Evolutionary conservation across 2,888 invertebrate species (phyloP).

Genomic region (Cephus runcator): DNA sequence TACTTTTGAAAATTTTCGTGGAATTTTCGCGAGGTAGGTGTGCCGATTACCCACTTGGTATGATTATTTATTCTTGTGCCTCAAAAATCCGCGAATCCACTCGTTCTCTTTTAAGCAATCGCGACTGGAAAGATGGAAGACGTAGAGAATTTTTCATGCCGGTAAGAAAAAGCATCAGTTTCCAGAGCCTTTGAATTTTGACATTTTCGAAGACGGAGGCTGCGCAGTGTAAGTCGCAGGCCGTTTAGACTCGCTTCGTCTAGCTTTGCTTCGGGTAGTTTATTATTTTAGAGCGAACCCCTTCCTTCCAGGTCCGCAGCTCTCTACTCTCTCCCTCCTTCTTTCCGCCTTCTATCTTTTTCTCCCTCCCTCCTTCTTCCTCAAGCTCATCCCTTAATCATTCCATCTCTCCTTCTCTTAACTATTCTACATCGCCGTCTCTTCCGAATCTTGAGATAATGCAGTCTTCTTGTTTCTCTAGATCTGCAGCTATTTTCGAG

Average conservation of each 20-base stretch:
- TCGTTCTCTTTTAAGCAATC: neutral
- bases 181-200: slow-evolving; percentile 24
- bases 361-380: slow-evolving; percentile 19
- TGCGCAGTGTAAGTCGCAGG: slow-evolving; percentile 36
- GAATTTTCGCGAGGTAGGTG: neutral
- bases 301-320: slow-evolving; percentile 33
- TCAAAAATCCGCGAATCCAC: neutral
- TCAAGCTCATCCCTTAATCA: slow-evolving; percentile 17
- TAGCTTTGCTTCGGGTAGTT: slow-evolving; percentile 32
- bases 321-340: slow-evolving; percentile 23
- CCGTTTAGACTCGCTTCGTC: slow-evolving; percentile 37
- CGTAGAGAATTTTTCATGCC: slow-evolving; percentile 7
- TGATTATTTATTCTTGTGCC: neutral
- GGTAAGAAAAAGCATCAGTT: slow-evolving; percentile 18
- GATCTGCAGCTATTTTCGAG: slow-evolving; percentile 21
- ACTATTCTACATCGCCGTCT: neutral
- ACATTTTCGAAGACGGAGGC: slow-evolving; percentile 14
- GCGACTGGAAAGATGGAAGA: neutral
- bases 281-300: slow-evolving; percentile 55
- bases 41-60: neutral
- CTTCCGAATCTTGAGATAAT: slow-evolving; percentile 33
- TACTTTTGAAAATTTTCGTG: neutral
- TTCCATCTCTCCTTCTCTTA: slow-evolving; percentile 12
- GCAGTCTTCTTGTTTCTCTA: slow-evolving; percentile 34
- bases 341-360: slow-evolving; percentile 21